Conservation (phyloP, 2,888 invertebrate genomes). For the Watsonalla binaria region DNA sequence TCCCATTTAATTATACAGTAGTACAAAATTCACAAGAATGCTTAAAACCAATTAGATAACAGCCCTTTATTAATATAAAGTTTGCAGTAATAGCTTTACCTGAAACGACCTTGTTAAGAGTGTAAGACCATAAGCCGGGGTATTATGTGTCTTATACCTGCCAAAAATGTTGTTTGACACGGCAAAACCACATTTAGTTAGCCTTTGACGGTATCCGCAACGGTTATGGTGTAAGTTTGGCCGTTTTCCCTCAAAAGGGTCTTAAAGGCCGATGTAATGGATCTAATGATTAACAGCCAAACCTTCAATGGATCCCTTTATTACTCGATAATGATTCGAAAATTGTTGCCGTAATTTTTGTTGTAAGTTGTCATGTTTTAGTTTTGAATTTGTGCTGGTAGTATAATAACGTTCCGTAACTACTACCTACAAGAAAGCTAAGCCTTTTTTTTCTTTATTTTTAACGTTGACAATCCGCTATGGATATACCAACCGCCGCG, state of each 20-base stretch:
- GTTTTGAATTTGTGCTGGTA: slow-evolving; percentile 18
- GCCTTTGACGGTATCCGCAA: slow-evolving; percentile 31
- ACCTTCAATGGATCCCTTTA: slow-evolving; percentile 36
- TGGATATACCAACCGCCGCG: no score
- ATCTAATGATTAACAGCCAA: slow-evolving; percentile 51
- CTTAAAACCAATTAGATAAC: no score
- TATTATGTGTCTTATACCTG: background rate
- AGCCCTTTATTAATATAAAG: background rate
- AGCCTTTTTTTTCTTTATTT: no score
- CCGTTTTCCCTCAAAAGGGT: slow-evolving; percentile 32
- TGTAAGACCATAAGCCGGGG: background rate
- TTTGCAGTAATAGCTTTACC: background rate
- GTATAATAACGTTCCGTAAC: no score
- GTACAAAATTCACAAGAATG: no score
- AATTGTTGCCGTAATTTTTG: slow-evolving; percentile 18
- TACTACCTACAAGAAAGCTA: no score
- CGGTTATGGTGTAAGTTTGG: slow-evolving; percentile 52
- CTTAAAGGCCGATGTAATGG: slow-evolving; percentile 27
- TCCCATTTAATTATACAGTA: slow-evolving; percentile 33
- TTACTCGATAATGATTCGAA: slow-evolving; percentile 24
- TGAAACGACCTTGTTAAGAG: slow-evolving; percentile 5
- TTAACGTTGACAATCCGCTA: no score
- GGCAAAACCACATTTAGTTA: slow-evolving; percentile 39
- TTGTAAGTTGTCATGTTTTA: slow-evolving; percentile 16
- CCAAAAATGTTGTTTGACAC: slow-evolving; percentile 33